phyloP scores from a whole-genome alignment of 2,888 invertebrate species.

The Unio pictorum region DNA sequence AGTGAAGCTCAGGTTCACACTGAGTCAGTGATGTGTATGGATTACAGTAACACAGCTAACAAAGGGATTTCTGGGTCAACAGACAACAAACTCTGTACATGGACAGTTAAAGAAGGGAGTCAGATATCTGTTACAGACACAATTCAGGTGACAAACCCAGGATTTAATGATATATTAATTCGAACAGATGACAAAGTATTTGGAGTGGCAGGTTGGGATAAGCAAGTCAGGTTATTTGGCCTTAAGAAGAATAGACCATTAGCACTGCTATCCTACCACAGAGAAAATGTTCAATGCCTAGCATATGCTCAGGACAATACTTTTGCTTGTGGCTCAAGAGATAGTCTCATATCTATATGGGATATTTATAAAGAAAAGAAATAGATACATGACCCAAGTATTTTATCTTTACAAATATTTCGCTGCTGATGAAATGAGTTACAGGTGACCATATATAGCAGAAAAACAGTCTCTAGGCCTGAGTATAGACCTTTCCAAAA shows the following conservation, averaged over 20 bases:
- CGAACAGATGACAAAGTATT: constrained; percentile 60
- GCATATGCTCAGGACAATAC: constrained; percentile 52
- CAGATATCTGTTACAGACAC: constrained; percentile 8
- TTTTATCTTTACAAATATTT: neutral
- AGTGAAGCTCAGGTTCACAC: constrained; percentile 28
- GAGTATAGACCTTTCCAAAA: no score
- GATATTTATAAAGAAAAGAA: constrained; percentile 49
- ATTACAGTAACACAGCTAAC: constrained; percentile 24
- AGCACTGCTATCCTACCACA: constrained; percentile 63
- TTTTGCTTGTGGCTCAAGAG: constrained; percentile 63
- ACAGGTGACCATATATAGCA: no score
- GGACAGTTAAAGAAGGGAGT: constrained; percentile 27
- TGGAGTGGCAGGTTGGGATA: constrained; percentile 65
- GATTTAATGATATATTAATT: constrained; percentile 49
- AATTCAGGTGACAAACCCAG: constrained; percentile 46
- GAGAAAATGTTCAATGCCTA: constrained; percentile 55
- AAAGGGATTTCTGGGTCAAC: constrained; percentile 54
- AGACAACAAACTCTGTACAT: constrained; percentile 35
- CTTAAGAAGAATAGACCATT: constrained; percentile 58
- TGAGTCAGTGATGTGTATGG: constrained; percentile 57
- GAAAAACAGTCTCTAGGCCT: no score
- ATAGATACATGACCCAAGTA: neutral
- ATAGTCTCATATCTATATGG: constrained; percentile 62
- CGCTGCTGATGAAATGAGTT: no score
- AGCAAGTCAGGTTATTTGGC: constrained; percentile 54